Evolutionary conservation across 1,140 invertebrate genomes (phyloP), one percentile per base, ranked within the genome.

Genomic region (Capitella teleta): DNA sequence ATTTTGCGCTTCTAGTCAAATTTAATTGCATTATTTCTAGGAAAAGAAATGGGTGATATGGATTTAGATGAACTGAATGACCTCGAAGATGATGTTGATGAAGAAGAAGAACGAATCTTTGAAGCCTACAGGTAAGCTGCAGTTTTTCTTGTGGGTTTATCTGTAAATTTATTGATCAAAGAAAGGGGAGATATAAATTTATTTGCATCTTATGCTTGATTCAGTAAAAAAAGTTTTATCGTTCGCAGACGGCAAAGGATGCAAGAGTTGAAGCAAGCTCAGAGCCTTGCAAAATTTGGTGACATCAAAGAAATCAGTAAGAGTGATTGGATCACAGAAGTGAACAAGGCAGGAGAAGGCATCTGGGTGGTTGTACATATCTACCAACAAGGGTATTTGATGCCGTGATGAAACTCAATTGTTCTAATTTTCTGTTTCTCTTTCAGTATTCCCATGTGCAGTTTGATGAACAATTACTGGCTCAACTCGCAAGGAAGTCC

Each of bases 351-450:
- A 47, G 90, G 89, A 18, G 82, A 90, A 59, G 87, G 82, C 14
- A 78, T 97, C 52, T 95, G 85, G 85, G 92, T 97, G 21, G 78
- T 97, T 18, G 75, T 98, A 34, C 89, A 96, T 76, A 76, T 98
- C 25, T 97, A 94, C 63, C 92, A 93, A 74, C 80, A 85, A 67
- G 89, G 88, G 87, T 90, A 76, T n/a, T n/a, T n/a, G n/a, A n/a
- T n/a, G n/a, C n/a, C n/a, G n/a, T n/a, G n/a, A n/a, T n/a, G n/a
- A n/a, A n/a, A n/a, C n/a, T n/a, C n/a, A n/a, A n/a, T n/a, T n/a
- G n/a, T n/a, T n/a, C n/a, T n/a, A n/a, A n/a, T n/a, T n/a, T n/a
- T n/a, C n/a, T n/a, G n/a, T n/a, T n/a, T n/a, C n/a, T n/a, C n/a
- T n/a, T n/a, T n/a, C n/a, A n/a, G n/a, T n/a, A n/a, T n/a, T n/a